Conservation (phyloP, 2,113 vertebrate species). For the Hippolais icterina region DNA sequence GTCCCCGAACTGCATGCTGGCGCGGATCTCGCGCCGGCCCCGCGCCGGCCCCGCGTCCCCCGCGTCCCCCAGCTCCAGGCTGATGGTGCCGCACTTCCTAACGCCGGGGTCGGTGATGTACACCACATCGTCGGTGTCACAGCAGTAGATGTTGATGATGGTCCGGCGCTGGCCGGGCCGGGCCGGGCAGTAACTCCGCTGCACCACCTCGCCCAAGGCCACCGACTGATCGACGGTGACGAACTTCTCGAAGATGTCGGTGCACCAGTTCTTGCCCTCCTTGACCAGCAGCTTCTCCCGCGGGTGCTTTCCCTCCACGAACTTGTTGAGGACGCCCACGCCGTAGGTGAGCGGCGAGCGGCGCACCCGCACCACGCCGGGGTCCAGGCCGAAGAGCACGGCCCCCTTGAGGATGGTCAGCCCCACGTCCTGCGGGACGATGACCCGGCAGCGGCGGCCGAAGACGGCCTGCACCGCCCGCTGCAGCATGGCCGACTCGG, state of each 20-base stretch:
- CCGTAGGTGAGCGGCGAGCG: slow-evolving; percentile 92
- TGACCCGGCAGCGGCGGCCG: slow-evolving; percentile 82
- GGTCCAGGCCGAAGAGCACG: slow-evolving; percentile 93
- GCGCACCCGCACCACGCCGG: slow-evolving; percentile 89
- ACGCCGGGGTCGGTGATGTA: slow-evolving; percentile 92
- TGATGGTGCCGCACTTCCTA: slow-evolving; percentile 91
- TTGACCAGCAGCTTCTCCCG: slow-evolving; percentile 90
- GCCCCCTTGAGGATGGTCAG: slow-evolving; percentile 95
- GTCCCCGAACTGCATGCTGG: slow-evolving; percentile 96
- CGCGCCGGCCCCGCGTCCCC: not conserved
- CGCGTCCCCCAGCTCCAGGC: slow-evolving; percentile 78
- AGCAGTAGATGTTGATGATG: slow-evolving; percentile 97
- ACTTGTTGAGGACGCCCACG: slow-evolving; percentile 92
- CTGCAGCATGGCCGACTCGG: slow-evolving; percentile 92
- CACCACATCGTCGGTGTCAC: slow-evolving; percentile 79
- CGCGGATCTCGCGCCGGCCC: slow-evolving; percentile 85
- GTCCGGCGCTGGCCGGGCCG: slow-evolving; percentile 87
- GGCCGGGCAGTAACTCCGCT: slow-evolving; percentile 91
- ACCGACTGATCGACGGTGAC: slow-evolving; percentile 92
- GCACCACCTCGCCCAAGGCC: slow-evolving; percentile 90
- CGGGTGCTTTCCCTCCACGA: slow-evolving; percentile 88
- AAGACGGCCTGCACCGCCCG: slow-evolving; percentile 81
- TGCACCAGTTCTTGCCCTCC: slow-evolving; percentile 94
- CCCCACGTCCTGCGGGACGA: slow-evolving; percentile 92
- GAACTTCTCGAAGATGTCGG: slow-evolving; percentile 93